Base-by-base conservation (phyloP, 2,113 vertebrate species). In the Macroglossus sobrinus region DNA sequence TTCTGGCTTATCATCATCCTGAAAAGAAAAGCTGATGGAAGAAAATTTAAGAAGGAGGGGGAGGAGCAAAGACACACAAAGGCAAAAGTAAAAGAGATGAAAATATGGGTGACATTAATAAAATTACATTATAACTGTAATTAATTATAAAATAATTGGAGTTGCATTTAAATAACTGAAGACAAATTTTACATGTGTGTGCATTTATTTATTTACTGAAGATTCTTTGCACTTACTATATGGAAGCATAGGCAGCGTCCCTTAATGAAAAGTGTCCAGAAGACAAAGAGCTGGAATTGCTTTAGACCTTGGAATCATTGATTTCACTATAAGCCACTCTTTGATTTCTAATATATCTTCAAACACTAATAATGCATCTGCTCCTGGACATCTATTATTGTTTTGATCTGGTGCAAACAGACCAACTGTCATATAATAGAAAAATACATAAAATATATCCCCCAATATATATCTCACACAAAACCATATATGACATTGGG, bases 341-440 rank as follows among this genome's bases (percentile, higher is more conserved):
- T 92, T 3, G 14, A 59, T 93, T 95, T 92, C n/a, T 92, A 90
- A 80, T 95, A 93, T 38, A 45, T 68, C 66, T 96, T 55, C 45
- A 92, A 38, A 84, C 14, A 74, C 45, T 72, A 92, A 81, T 82
- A 47, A 79, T 3, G 28, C 28, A 74, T 4, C 69, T 69, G 4
- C 50, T 93, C 84, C 30, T 84, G 43, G 19, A 80, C 69, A 76
- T n/a, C 24, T 69, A 7, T 59, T 71, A 68, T 78, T 85, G n/a
- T 66, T 93, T 84, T 45, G 28, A 72, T 84, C 72, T 84, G 59
- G 38, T 26, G 57, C 57, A 84, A 69, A 82, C 33, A 68, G 40
- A 84, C 24, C 19, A 64, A 45, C 15, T 94, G 50, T 69, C 45
- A 45, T 47, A 43, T 75, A 94, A 93, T 30, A 64, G 18, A 89